These are phyloP conservation scores for Zoanthus sociatus DNA, from an alignment of 92 coral and sea anemone genomes.

Conservation along the genomic window DNA sequence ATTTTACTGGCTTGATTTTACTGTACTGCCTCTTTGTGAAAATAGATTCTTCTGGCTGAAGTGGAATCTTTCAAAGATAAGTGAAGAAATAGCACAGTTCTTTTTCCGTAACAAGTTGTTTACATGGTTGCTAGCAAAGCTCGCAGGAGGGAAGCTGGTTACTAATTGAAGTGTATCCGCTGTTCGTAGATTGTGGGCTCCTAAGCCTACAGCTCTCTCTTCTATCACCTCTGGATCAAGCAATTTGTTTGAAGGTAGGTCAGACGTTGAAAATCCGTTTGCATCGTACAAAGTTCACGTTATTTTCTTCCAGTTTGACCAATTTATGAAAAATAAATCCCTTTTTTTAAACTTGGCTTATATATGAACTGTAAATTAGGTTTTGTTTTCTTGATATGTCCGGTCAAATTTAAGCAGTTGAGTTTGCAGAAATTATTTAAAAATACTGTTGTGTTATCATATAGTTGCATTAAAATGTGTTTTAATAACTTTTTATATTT, in stretches of 20 bases:
- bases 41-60: neutral
- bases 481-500: neutral
- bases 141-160: neutral
- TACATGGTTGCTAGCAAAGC: slow-evolving; percentile 32
- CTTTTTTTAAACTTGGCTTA: neutral
- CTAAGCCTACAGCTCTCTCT: slow-evolving; percentile 16
- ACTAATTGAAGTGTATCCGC: slow-evolving; percentile 17
- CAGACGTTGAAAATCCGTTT: slow-evolving; percentile 22
- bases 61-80: neutral
- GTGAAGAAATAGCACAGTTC: neutral
- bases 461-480: neutral
- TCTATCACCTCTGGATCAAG: slow-evolving; percentile 33
- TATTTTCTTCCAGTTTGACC: neutral
- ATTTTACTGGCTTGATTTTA: neutral
- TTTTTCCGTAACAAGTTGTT: neutral
- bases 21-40: neutral
- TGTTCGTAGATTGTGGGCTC: slow-evolving; percentile 5
- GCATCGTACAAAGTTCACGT: neutral
- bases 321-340: neutral
- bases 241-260: slow-evolving; percentile 41
- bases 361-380: neutral
- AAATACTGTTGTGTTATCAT: neutral
- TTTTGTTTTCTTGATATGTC: neutral
- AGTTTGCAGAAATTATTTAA: slow-evolving; percentile 17
- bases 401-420: neutral